A percentile compares a stretch with the other conserved stretches of the same genome.
phyloP scores from a whole-genome alignment of 2,888 invertebrate genomes.

The Microdon myrmicae region DNA sequence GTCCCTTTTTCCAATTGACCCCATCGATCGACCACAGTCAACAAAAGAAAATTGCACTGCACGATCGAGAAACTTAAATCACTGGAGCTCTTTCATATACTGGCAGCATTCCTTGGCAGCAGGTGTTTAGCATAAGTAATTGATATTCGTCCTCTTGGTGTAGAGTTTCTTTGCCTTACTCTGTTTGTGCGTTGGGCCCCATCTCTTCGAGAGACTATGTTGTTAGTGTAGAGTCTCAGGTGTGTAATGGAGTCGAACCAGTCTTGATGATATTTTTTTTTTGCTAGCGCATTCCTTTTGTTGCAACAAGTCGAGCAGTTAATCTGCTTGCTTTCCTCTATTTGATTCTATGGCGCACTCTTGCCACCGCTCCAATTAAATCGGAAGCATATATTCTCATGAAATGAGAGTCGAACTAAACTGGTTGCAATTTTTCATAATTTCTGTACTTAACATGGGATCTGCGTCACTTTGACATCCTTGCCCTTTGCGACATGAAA shows the following conservation, averaged over 20 bases:
- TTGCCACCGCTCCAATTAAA: constrained; percentile 39
- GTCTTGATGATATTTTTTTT: constrained; percentile 53
- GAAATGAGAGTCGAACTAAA: constrained; percentile 44
- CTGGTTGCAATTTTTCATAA: constrained; percentile 39
- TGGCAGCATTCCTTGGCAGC: constrained; percentile 64
- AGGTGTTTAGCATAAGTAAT: constrained; percentile 68
- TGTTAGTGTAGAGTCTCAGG: constrained; percentile 34
- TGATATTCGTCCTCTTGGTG: constrained; percentile 61
- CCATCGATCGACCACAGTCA: constrained; percentile 16
- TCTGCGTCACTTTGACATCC: constrained; percentile 23
- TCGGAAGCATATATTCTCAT: constrained; percentile 51
- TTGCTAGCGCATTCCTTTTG: constrained; percentile 25
- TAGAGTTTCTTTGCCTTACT: constrained; percentile 43
- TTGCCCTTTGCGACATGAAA: background rate
- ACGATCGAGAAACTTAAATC: constrained; percentile 44
- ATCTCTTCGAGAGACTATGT: constrained; percentile 9
- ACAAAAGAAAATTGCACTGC: constrained; percentile 46
- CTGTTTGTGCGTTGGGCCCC: constrained; percentile 30
- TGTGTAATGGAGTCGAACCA: constrained; percentile 45
- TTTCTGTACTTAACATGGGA: constrained; percentile 22
- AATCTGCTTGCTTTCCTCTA: constrained; percentile 40
- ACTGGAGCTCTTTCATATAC: constrained; percentile 26
- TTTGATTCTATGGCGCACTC: constrained; percentile 39
- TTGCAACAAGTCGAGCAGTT: constrained; percentile 48
- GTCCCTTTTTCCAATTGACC: constrained; percentile 30